Conservation (phyloP, 2,113 vertebrate species). For the Podocnemis expansa region DNA sequence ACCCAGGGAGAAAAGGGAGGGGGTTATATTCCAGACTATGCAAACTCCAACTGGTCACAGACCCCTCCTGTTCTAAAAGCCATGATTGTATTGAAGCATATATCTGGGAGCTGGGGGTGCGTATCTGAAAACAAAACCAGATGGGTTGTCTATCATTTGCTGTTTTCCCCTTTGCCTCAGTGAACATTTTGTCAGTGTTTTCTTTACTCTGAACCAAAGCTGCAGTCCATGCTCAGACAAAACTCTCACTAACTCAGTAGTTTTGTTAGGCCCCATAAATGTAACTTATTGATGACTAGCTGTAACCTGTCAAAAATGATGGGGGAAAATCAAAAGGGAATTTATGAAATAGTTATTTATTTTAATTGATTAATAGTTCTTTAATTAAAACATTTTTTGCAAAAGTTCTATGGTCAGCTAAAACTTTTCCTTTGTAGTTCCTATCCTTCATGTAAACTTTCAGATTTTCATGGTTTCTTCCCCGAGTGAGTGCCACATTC, state of each 20-base stretch:
- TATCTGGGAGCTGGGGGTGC: not conserved
- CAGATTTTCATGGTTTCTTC: too few species aligned
- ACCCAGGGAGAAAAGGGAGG: too few species aligned
- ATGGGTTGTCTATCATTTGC: not conserved
- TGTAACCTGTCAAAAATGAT: too few species aligned
- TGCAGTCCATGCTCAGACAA: not conserved
- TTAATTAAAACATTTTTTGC: too few species aligned
- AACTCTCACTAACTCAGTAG: not conserved
- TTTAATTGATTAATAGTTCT: too few species aligned
- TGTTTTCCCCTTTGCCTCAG: not conserved
- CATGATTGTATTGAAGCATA: not conserved
- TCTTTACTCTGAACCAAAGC: not conserved
- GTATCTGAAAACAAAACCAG: not conserved
- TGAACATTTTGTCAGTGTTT: not conserved
- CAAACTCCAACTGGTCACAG: not conserved
- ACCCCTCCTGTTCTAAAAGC: not conserved
- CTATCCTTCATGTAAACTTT: too few species aligned
- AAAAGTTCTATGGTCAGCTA: too few species aligned
- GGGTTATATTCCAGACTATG: not conserved
- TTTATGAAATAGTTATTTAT: too few species aligned
- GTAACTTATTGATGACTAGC: too few species aligned
- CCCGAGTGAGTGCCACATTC: too few species aligned
- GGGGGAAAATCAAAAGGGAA: too few species aligned
- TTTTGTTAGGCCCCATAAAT: not conserved
- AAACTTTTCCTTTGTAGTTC: too few species aligned